Conservation (phyloP, 2,113 vertebrate species). For the Pardalotus punctatus region DNA sequence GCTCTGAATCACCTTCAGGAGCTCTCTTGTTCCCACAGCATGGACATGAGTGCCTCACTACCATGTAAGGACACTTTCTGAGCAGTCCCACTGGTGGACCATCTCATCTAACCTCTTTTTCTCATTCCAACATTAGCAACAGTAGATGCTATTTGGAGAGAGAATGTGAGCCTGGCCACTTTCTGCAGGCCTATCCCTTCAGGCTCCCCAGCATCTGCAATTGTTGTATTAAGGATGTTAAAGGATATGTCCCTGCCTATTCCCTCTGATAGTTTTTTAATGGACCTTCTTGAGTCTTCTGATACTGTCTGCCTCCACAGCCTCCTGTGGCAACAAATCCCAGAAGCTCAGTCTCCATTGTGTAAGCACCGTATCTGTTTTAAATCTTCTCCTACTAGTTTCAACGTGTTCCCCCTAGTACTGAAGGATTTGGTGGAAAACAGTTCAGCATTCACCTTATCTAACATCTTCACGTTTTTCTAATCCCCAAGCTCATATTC, state of each 20-base stretch:
- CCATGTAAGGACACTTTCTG: background rate
- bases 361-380: constrained; percentile 50
- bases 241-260: constrained; percentile 5
- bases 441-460: background rate
- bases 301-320: background rate
- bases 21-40: background rate
- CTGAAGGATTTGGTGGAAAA: background rate
- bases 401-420: background rate
- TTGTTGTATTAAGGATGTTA: constrained; percentile 28
- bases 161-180: background rate
- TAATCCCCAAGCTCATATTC: background rate
- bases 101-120: background rate
- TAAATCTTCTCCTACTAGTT: constrained; percentile 35
- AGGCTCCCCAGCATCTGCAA: background rate
- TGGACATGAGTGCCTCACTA: background rate
- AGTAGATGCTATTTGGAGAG: background rate
- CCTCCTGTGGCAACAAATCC: constrained; percentile 39
- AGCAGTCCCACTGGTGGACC: background rate
- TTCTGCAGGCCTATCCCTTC: background rate
- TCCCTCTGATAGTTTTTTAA: constrained; percentile 31
- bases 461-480: background rate
- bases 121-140: background rate
- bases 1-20: constrained; percentile 41
- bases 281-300: constrained; percentile 1
- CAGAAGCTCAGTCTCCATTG: constrained; percentile 26